These are phyloP conservation scores for Bovichtus diacanthus DNA, from an alignment of 2,797 vertebrate species.

Conservation along the genomic window DNA sequence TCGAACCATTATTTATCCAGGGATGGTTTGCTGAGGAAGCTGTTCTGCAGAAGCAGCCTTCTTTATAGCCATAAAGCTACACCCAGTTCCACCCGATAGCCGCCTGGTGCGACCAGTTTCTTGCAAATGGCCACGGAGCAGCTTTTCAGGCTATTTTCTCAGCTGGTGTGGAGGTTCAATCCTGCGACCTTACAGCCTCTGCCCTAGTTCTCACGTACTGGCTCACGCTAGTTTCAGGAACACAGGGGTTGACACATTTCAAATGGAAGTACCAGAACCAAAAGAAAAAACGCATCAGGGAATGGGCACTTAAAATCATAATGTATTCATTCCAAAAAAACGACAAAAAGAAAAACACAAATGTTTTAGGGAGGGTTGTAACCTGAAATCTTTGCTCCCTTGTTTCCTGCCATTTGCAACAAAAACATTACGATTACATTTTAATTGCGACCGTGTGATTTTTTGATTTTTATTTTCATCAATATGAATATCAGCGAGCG, in stretches of 20 bases:
- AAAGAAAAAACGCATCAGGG: background rate
- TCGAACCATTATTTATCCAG: conserved; percentile 49
- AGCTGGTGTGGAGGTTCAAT: conserved; percentile 41
- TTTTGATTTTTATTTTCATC: background rate
- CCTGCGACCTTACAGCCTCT: conserved; percentile 38
- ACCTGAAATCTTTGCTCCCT: conserved; percentile 29
- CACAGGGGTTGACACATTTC: conserved; percentile 11
- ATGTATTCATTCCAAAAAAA: conserved; percentile 23
- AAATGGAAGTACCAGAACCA: background rate
- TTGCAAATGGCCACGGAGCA: conserved; percentile 25
- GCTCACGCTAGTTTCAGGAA: background rate
- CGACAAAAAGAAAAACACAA: conserved; percentile 2
- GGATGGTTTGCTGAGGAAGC: conserved; percentile 51
- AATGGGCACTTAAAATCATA: background rate
- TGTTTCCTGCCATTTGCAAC: conserved; percentile 22
- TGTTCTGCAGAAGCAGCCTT: conserved; percentile 32
- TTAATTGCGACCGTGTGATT: conserved; percentile 19
- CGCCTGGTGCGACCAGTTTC: conserved; percentile 13
- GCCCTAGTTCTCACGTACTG: conserved; percentile 13
- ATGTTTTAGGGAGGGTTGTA: conserved; percentile 6
- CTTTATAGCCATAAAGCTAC: conserved; percentile 56
- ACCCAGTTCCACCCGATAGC: conserved; percentile 33
- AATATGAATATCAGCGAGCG: conserved; percentile 49
- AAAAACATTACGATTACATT: conserved; percentile 45
- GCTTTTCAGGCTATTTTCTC: conserved; percentile 51